phyloP scores from a whole-genome alignment of 2,888 invertebrate species.

The Azorinus chamasolen region DNA sequence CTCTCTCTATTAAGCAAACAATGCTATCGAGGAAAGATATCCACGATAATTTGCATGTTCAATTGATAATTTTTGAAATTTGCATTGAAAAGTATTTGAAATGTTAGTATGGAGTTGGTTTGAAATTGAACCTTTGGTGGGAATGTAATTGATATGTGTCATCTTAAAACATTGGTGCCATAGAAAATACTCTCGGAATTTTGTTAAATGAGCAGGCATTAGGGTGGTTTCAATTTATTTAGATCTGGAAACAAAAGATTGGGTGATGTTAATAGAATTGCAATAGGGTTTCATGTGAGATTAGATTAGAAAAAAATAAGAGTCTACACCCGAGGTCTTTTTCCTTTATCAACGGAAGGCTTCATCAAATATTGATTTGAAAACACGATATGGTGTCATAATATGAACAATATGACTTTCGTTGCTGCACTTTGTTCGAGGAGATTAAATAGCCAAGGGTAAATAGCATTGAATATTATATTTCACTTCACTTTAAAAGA shows the following conservation, averaged over 20 bases:
- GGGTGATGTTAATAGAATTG: background rate
- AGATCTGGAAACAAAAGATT: conserved; percentile 40
- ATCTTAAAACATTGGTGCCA: conserved; percentile 37
- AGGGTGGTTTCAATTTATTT: conserved; percentile 47
- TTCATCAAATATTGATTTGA: too few species aligned
- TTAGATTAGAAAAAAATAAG: too few species aligned
- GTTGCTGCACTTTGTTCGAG: too few species aligned
- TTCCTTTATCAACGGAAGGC: too few species aligned
- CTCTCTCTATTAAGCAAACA: conserved; percentile 40
- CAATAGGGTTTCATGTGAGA: too few species aligned
- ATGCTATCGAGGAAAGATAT: conserved; percentile 24
- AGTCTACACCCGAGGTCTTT: too few species aligned
- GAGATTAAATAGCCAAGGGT: too few species aligned
- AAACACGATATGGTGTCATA: too few species aligned
- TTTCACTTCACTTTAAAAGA: conserved; percentile 5
- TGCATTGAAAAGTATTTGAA: conserved; percentile 63
- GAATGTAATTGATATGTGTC: conserved; percentile 61
- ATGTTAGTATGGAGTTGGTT: conserved; percentile 31
- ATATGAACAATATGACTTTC: too few species aligned
- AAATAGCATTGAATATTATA: too few species aligned
- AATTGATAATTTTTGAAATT: conserved; percentile 61
- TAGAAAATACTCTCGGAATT: conserved; percentile 34
- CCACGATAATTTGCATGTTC: conserved; percentile 56
- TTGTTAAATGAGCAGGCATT: conserved; percentile 38
- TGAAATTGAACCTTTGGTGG: conserved; percentile 53